Conservation (phyloP, 2,888 invertebrate species). For the Megaustenia siamemsis region DNA sequence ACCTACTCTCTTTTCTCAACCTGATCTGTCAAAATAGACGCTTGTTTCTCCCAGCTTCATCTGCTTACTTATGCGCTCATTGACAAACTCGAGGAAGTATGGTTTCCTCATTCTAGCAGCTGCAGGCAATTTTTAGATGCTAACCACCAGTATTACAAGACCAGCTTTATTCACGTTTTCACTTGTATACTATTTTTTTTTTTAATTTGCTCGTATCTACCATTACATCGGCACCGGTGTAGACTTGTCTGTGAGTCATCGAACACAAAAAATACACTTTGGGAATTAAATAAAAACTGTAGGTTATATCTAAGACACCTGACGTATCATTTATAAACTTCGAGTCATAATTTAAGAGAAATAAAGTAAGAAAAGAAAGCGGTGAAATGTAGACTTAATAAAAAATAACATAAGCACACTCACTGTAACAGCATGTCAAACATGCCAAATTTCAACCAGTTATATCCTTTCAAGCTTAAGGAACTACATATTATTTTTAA, state of each 20-base stretch:
- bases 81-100: background rate
- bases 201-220: background rate
- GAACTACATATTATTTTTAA: too few species aligned
- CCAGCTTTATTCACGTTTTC: background rate
- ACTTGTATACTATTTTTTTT: background rate
- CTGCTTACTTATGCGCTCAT: background rate
- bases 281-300: background rate
- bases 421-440: too few species aligned
- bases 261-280: background rate
- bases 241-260: background rate
- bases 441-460: too few species aligned
- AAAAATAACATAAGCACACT: too few species aligned
- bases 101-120: background rate
- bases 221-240: background rate
- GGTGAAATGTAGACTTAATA: too few species aligned
- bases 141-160: background rate
- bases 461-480: too few species aligned
- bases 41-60: background rate
- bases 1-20: background rate
- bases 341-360: too few species aligned
- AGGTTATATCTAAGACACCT: background rate
- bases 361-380: too few species aligned
- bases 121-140: background rate
- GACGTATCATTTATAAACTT: background rate
- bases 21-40: background rate